phyloP scores from a whole-genome alignment of 2,888 invertebrate genomes.

The Tachina fera region DNA sequence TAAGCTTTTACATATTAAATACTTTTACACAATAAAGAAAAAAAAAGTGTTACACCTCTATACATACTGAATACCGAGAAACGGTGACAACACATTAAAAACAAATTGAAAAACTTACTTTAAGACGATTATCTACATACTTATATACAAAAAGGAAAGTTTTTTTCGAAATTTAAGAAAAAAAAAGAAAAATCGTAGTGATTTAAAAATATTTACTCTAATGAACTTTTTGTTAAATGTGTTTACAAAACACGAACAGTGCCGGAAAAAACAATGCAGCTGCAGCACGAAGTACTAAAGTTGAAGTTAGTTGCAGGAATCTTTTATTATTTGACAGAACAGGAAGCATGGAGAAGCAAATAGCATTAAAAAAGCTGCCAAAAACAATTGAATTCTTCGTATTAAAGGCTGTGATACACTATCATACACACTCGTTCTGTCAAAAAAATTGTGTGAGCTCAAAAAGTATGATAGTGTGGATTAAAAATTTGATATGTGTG shows the following conservation, averaged over 20 bases:
- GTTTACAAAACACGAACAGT: background rate
- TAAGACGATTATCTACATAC: background rate
- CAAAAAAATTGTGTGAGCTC: too few species aligned
- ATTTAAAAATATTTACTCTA: background rate
- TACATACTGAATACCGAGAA: conserved; percentile 8
- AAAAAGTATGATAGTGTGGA: too few species aligned
- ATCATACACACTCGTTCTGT: too few species aligned
- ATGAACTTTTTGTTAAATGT: background rate
- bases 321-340: too few species aligned
- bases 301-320: too few species aligned
- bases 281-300: too few species aligned
- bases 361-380: too few species aligned
- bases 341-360: too few species aligned
- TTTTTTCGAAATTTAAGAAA: conserved; percentile 14
- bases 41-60: conserved; percentile 41
- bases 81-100: conserved; percentile 15
- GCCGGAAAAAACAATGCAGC: background rate
- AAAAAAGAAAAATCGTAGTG: background rate
- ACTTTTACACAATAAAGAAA: conserved; percentile 52
- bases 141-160: conserved; percentile 48
- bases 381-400: too few species aligned
- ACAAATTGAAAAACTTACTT: background rate
- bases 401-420: too few species aligned
- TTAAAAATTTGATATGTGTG: too few species aligned
- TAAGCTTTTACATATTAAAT: conserved; percentile 67